A percentile compares a stretch with the other conserved stretches of the same genome.
Conservation (phyloP, 2,888 invertebrate species). For the Rhogogaster chlorosoma region DNA sequence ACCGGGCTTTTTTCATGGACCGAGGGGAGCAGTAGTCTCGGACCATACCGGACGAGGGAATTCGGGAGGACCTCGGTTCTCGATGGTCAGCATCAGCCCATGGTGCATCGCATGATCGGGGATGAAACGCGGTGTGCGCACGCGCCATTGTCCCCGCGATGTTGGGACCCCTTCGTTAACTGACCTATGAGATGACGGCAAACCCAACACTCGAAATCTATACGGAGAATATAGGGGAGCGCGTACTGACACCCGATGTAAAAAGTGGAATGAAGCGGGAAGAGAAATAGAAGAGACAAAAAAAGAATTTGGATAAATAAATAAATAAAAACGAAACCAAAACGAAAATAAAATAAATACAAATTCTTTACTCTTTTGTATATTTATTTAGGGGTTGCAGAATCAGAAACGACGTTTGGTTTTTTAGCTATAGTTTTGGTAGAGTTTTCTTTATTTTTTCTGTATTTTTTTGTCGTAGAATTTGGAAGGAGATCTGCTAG, state of each 20-base stretch:
- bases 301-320: not conserved
- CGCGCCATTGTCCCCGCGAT: conserved; percentile 15
- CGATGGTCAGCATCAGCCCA: conserved; percentile 22
- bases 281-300: not conserved
- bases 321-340: not conserved
- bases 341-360: not conserved
- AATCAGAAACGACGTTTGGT: not conserved
- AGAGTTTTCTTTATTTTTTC: not conserved
- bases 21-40: conserved; percentile 7
- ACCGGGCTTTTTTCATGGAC: conserved; percentile 33
- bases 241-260: not conserved
- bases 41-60: conserved; percentile 3
- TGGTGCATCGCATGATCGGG: not conserved
- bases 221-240: not conserved
- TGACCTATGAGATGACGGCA: conserved; percentile 36
- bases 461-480: too few species aligned
- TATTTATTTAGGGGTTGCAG: not conserved
- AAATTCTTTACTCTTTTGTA: not conserved
- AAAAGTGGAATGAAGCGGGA: not conserved
- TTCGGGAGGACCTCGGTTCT: conserved; percentile 6
- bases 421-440: not conserved
- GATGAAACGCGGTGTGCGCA: not conserved
- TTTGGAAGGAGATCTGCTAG: too few species aligned
- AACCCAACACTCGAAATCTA: conserved; percentile 17
- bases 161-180: not conserved